These are phyloP conservation scores for Caenorhabditis angaria DNA, from an alignment of 2,888 invertebrate genomes.

Conservation along the genomic window DNA sequence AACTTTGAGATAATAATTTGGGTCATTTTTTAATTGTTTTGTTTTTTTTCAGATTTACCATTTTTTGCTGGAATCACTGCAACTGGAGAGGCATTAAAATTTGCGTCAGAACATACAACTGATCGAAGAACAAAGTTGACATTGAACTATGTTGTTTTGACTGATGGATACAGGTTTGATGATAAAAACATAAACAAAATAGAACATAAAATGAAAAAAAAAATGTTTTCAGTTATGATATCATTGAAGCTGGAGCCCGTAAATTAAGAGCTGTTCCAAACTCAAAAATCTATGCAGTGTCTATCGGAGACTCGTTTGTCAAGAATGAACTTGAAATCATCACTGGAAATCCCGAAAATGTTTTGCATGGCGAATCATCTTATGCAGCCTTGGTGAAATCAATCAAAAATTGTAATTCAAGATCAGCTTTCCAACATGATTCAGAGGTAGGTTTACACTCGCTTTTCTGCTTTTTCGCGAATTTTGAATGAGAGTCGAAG, in stretches of 20 bases:
- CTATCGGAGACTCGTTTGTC: constrained; percentile 34
- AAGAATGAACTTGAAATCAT: constrained; percentile 40
- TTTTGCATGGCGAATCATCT: constrained; percentile 32
- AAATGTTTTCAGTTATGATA: constrained; percentile 51
- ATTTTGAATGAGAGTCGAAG: too few relatives aligned
- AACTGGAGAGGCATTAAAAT: constrained; percentile 58
- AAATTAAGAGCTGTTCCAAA: constrained; percentile 31
- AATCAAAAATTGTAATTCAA: constrained; percentile 33
- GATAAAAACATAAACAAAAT: background rate
- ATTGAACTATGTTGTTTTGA: constrained; percentile 56
- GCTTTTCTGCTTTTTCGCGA: background rate
- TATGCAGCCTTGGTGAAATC: constrained; percentile 42
- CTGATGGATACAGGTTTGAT: constrained; percentile 59
- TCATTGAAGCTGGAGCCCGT: constrained; percentile 34
- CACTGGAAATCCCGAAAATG: constrained; percentile 27
- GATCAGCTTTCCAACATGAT: constrained; percentile 8
- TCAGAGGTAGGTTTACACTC: background rate
- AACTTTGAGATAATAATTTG: background rate
- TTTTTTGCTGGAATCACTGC: constrained; percentile 63
- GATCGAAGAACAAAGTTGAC: constrained; percentile 45
- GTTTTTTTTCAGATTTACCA: constrained; percentile 46
- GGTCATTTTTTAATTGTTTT: constrained; percentile 9
- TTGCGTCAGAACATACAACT: constrained; percentile 51
- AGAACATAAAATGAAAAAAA: background rate
- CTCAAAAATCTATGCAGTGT: constrained; percentile 35